Conservation (phyloP, 2,113 vertebrate species). For the Atlantisia rogersi region DNA sequence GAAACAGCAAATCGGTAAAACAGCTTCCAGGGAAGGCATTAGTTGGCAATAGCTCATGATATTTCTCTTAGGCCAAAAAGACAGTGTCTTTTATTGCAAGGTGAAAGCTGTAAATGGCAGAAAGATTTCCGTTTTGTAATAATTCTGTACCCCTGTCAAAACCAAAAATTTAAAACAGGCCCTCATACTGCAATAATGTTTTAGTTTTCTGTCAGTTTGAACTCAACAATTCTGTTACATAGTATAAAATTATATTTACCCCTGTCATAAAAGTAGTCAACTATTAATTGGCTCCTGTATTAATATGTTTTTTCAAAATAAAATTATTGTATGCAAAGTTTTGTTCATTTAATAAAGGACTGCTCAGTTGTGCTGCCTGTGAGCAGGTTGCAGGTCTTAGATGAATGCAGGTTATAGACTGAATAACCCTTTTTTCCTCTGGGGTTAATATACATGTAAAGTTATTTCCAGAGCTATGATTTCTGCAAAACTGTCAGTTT, state of each 20-base stretch:
- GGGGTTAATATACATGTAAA: not conserved
- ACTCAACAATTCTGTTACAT: not conserved
- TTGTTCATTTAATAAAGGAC: not conserved
- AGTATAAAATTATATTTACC: not conserved
- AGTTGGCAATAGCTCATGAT: not conserved
- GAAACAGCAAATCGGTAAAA: not conserved
- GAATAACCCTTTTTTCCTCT: not conserved
- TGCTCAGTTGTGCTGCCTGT: not conserved
- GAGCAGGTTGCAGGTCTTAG: not conserved
- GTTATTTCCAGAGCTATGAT: not conserved
- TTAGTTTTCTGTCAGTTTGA: not conserved
- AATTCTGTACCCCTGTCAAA: not conserved
- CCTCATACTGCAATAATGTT: not conserved
- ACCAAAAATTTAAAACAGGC: not conserved
- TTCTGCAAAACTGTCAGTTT: slow-evolving; percentile 25
- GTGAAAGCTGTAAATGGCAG: not conserved
- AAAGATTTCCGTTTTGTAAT: not conserved
- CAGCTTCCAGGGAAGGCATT: not conserved
- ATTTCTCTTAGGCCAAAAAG: not conserved
- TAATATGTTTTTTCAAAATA: slow-evolving; percentile 6
- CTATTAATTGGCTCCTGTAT: not conserved
- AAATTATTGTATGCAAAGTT: not conserved
- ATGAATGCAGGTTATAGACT: not conserved
- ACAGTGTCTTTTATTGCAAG: not conserved
- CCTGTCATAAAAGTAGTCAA: not conserved